A percentile compares a stretch with the other conserved stretches of the same genome.
phyloP scores from a whole-genome alignment of 2,888 invertebrate species.

The Megalurothrips usitatus region DNA sequence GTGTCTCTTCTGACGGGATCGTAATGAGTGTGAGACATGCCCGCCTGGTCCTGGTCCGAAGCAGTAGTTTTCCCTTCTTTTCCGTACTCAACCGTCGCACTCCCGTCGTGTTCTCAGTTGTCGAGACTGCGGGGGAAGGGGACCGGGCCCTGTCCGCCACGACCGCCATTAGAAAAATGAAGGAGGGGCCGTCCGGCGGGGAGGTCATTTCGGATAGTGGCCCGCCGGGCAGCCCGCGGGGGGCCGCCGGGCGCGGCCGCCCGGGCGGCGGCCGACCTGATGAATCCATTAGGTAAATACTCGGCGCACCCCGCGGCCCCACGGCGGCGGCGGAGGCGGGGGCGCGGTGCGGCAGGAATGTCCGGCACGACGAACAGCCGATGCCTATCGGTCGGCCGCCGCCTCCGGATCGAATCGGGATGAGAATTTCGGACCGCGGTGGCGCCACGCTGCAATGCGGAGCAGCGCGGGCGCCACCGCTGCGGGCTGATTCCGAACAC shows the following conservation, averaged over 20 bases:
- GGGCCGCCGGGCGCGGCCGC: not conserved
- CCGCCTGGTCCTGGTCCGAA: not conserved
- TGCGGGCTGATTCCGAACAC: no score
- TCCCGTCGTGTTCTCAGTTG: not conserved
- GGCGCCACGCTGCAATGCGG: no score
- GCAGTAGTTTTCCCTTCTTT: not conserved
- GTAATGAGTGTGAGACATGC: not conserved
- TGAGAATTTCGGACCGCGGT: no score
- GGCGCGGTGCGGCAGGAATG: no score
- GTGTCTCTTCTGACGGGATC: not conserved
- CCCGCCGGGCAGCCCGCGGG: not conserved
- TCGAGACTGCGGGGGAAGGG: not conserved
- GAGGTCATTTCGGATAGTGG: not conserved
- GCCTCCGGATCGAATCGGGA: not conserved
- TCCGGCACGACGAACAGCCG: no score
- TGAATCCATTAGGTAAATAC: conserved; percentile 11
- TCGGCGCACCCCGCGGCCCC: not conserved
- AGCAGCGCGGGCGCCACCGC: no score
- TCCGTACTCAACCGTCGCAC: no score
- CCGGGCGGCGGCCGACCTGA: not conserved
- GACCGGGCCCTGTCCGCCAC: not conserved
- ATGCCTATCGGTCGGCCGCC: not conserved
- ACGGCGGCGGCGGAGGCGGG: no score
- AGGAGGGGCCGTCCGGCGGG: not conserved
- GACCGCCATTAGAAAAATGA: conserved; percentile 5